Evolutionary conservation across 1,140 invertebrate species (phyloP).

Genomic region (Protaetia brevitarsis): DNA sequence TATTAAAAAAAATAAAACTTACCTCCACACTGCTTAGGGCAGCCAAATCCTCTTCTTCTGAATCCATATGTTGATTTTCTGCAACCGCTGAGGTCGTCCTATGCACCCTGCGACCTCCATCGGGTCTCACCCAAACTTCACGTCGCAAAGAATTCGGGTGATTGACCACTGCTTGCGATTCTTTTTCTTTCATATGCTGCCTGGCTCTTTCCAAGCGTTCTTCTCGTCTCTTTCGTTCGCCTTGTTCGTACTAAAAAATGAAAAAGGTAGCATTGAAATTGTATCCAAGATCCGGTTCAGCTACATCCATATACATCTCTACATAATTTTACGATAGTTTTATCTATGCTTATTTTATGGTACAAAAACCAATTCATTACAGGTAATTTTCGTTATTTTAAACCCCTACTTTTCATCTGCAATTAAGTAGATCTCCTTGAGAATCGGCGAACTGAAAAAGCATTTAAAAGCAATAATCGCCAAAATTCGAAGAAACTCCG

Average conservation of each 20-base stretch:
- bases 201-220: constrained; percentile 58
- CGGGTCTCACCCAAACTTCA: constrained; percentile 81
- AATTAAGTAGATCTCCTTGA: too few species aligned
- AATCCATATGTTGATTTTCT: constrained; percentile 49
- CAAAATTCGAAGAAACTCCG: background rate
- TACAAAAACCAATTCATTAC: too few species aligned
- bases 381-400: too few species aligned
- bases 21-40: constrained; percentile 73
- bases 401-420: too few species aligned
- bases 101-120: constrained; percentile 63
- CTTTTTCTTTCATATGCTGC: constrained; percentile 59
- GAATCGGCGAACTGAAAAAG: background rate
- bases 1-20: constrained; percentile 28
- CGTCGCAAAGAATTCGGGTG: constrained; percentile 52
- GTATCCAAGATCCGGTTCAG: background rate
- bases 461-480: background rate
- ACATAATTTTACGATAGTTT: background rate
- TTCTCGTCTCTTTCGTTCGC: constrained; percentile 69
- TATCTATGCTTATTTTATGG: background rate
- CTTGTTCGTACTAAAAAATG: constrained; percentile 67
- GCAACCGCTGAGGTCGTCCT: constrained; percentile 61
- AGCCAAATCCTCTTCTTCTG: constrained; percentile 66
- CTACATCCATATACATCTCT: background rate
- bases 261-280: background rate
- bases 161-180: constrained; percentile 37